Base-by-base conservation (phyloP, 2,888 invertebrate species). In the Heliconius charithonia region DNA sequence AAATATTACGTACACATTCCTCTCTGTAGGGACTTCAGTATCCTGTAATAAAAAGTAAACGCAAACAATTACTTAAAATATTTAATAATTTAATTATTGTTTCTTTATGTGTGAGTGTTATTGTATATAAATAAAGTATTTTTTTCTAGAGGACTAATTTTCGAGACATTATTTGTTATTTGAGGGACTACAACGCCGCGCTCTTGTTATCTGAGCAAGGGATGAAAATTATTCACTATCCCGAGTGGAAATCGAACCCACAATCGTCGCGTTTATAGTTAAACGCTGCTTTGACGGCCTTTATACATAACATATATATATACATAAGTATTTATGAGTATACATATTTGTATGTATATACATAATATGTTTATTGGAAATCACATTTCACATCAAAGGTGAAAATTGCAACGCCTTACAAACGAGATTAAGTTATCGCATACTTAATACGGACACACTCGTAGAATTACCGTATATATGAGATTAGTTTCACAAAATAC, bases 381-480 rank as follows among this genome's bases (percentile, higher is more conserved):
- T 22, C 16, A 22, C 4, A 56, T 56, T 56, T 71, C 16, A n/a
- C n/a, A n/a, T n/a, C 27, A 7, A 22, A 27, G 22, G 51, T 9
- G 51, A 4, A 56, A 51, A 56, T 56, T 71, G 29, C 22, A 51
- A 29, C 56, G 45, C 7, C 12, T 32, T 19, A 22, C 29, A 22
- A 27, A 71, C 29, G 19, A 51, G 62, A 62, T 74, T 41, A 74
- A 41, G 41, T 74, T 2, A 41, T 41, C 63, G 10, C 19, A 63
- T 22, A 63, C n/a, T 51, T 45, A 32, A 25, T 56, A 22, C 51
- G 65, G 45, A 32, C 29, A 63, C 27, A 37, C 37, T 37, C 67
- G 67, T 37, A 27, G n/a, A 9, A 75, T 75, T 79, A 76, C 16
- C 76, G 76, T 77, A 65, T 37, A 79, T 63, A 74, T 70, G 63